Base-by-base conservation (phyloP, 2,797 vertebrate genomes). In the Acomys russatus region DNA sequence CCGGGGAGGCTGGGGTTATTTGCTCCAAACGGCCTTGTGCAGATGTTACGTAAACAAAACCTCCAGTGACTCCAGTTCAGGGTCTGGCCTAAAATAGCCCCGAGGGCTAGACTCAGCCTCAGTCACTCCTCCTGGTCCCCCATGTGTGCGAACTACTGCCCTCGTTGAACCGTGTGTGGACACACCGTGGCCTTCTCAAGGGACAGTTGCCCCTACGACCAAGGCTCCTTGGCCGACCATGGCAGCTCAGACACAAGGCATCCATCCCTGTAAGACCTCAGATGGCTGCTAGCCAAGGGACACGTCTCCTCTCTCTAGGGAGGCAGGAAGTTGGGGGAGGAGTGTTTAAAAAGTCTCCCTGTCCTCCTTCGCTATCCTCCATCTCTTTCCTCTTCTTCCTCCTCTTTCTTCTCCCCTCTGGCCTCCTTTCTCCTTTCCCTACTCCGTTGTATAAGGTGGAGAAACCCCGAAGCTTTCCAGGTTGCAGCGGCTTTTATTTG, bases 31-130 rank as follows among this genome's bases (percentile, higher is more conserved):
- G 79, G 90, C 85, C 77, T 97, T 88, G 92, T 89, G 63, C 90
- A 97, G 92, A 89, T 93, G 80, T 95, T 94, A 89, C 68, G 76
- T 96, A 95, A 96, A 96, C 66, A 96, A 94, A 92, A 71, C 38
- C 73, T 97, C 95, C 79, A 85, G 38, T 88, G 88, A 61, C 77
- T 64, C 12, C 73, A 94, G 14, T 38, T 94, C 86, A 77, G 88
- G 77, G 44, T n/a, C 88, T 86, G 91, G 30, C 38, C 71, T 51
- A 92, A 85, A 78, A 91, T 90, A 94, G 54, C 74, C 97, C 84
- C 20, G 8, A 14, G 25, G 59, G 59, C 89, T 95, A 74, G 5
- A 18, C 3, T 85, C 68, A 38, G 38, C 82, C 64, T 89, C 64
- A 33, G 1, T 0, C 68, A 12, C 51, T 4, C 89, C 18, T 6